Percentiles rank a stretch among this genome's conserved stretches.
phyloP scores from a whole-genome alignment of 2,113 vertebrate genomes.

The Nestor notabilis region DNA sequence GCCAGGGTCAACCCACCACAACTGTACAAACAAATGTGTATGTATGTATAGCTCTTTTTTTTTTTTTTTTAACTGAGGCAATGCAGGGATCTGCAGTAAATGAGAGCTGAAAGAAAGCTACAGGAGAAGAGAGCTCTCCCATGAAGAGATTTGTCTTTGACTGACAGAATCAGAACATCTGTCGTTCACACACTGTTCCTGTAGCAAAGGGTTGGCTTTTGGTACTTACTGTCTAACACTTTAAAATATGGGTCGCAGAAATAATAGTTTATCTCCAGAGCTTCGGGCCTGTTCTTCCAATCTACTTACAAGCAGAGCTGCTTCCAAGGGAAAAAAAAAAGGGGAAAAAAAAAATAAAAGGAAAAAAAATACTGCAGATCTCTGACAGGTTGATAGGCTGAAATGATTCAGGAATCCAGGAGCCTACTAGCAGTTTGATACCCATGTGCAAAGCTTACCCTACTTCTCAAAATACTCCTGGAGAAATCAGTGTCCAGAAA shows the following conservation, averaged over 20 bases:
- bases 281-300: neutral
- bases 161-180: neutral
- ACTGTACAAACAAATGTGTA: neutral
- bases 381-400: neutral
- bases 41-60: neutral
- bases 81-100: neutral
- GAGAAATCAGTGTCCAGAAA: neutral
- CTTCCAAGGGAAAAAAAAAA: neutral
- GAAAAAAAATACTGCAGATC: neutral
- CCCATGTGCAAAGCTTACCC: neutral
- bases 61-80: neutral
- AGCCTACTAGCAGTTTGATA: neutral
- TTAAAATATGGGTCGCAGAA: neutral
- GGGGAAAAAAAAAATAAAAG: neutral
- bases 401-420: neutral
- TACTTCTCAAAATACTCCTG: neutral
- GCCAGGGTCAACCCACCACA: neutral
- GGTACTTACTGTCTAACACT: neutral
- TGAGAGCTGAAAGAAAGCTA: conserved; percentile 20
- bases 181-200: neutral
- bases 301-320: neutral
- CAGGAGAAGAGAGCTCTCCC: neutral
- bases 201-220: neutral
- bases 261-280: neutral
- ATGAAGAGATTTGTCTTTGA: conserved; percentile 6